Evolutionary conservation across 92 coral and sea anemone species (phyloP).

Genomic region (Heliopora coerulea): DNA sequence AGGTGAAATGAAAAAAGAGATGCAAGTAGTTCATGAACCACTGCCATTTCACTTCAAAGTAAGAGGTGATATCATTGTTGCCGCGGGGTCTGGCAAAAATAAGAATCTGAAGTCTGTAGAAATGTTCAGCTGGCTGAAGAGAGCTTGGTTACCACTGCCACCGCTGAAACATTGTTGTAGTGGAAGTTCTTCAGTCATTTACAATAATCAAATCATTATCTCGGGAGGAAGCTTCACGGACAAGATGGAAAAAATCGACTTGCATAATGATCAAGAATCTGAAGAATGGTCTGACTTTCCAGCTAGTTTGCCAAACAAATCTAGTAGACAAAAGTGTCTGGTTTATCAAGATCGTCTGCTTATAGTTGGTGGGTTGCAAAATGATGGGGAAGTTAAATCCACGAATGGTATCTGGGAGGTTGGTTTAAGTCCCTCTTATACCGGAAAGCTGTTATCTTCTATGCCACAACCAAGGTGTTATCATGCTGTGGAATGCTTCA

Average conservation of each 20-base stretch:
- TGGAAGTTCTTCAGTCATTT: slow-evolving; percentile 9
- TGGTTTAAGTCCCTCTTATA: background rate
- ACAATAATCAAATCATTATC: slow-evolving; percentile 9
- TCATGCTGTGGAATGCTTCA: background rate
- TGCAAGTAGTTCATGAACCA: too few relatives aligned
- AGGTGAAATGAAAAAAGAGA: too few relatives aligned
- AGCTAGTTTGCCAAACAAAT: too few relatives aligned
- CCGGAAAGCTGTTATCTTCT: background rate
- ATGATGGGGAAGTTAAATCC: background rate
- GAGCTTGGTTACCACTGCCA: slow-evolving; percentile 17
- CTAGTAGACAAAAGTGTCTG: too few relatives aligned
- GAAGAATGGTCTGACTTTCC: too few relatives aligned
- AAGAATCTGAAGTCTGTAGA: background rate
- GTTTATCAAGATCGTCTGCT: slow-evolving; percentile 4
- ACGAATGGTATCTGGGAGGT: background rate
- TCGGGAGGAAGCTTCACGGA: background rate
- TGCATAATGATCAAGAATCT: too few relatives aligned
- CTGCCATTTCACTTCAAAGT: too few relatives aligned
- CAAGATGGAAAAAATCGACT: too few relatives aligned
- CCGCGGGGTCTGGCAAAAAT: too few relatives aligned
- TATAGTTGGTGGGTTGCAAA: slow-evolving; percentile 8
- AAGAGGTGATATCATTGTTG: too few relatives aligned
- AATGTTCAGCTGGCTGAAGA: background rate
- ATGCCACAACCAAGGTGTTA: slow-evolving; percentile 4
- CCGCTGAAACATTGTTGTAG: background rate